Percentiles rank a stretch among this genome's conserved stretches.
Evolutionary conservation across 2,888 invertebrate genomes (phyloP).

Genomic region (Aphrophora alni): DNA sequence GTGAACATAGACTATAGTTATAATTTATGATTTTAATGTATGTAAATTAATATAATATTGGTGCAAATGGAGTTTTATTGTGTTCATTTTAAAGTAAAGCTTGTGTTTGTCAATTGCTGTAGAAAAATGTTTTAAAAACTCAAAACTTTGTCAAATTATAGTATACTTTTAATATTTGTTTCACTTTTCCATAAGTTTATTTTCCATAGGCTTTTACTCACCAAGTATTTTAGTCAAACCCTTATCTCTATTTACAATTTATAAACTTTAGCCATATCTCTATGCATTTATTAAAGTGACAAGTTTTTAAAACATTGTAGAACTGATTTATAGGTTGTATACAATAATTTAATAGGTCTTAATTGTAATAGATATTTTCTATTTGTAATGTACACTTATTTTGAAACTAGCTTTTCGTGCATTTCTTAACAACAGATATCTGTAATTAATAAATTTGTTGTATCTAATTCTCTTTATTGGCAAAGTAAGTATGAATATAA

Average conservation of each 20-base stretch:
- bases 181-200: not conserved
- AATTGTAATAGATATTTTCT: not conserved
- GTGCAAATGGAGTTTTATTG: not conserved
- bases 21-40: not conserved
- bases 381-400: not conserved
- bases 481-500: not conserved
- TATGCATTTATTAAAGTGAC: conserved; percentile 9
- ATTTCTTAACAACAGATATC: not conserved
- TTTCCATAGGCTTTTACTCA: not conserved
- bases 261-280: not conserved
- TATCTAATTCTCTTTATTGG: not conserved
- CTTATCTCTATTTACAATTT: not conserved
- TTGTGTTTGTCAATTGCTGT: not conserved
- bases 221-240: not conserved
- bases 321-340: conserved; percentile 1
- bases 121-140: conserved; percentile 9
- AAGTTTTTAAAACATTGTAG: conserved; percentile 9
- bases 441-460: not conserved
- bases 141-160: not conserved
- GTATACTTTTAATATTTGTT: not conserved
- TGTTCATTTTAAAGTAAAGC: not conserved
- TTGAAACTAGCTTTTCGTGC: not conserved
- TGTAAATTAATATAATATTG: not conserved
- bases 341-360: not conserved
- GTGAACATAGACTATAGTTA: not conserved